These are phyloP conservation scores for Karalla daura DNA, from an alignment of 2,797 vertebrate species.

Conservation along the genomic window DNA sequence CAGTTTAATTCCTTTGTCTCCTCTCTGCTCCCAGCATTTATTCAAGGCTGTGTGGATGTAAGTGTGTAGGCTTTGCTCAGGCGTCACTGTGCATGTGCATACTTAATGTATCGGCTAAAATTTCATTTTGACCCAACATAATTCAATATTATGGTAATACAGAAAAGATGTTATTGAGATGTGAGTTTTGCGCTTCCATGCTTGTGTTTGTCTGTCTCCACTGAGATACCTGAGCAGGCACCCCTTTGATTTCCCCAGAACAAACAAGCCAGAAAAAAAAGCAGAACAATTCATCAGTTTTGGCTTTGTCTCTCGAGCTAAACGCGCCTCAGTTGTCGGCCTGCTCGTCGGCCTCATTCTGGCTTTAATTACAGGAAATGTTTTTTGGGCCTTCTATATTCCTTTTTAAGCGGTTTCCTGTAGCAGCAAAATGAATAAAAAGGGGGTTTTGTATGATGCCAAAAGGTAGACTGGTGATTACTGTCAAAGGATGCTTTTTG, in stretches of 20 bases:
- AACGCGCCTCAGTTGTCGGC: constrained; percentile 35
- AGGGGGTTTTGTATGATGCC: constrained; percentile 48
- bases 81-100: constrained; percentile 25
- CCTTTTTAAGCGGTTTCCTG: constrained; percentile 37
- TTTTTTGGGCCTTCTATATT: constrained; percentile 31
- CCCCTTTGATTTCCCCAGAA: constrained; percentile 42
- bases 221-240: constrained; percentile 12
- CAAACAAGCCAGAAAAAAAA: no score
- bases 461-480: constrained; percentile 64
- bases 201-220: background rate
- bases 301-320: constrained; percentile 2
- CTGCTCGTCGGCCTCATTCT: constrained; percentile 31
- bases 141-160: background rate
- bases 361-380: constrained; percentile 53
- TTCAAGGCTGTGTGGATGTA: constrained; percentile 35
- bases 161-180: background rate
- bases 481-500: constrained; percentile 56
- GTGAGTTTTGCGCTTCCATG: background rate
- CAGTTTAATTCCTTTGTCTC: constrained; percentile 70
- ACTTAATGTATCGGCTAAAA: constrained; percentile 17
- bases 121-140: background rate
- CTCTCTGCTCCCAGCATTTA: constrained; percentile 58
- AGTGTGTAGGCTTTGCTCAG: constrained; percentile 40
- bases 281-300: constrained; percentile 33
- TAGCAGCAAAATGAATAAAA: constrained; percentile 45